Base-by-base conservation (phyloP, 2,888 invertebrate species). In the Drosophila tripunctata region DNA sequence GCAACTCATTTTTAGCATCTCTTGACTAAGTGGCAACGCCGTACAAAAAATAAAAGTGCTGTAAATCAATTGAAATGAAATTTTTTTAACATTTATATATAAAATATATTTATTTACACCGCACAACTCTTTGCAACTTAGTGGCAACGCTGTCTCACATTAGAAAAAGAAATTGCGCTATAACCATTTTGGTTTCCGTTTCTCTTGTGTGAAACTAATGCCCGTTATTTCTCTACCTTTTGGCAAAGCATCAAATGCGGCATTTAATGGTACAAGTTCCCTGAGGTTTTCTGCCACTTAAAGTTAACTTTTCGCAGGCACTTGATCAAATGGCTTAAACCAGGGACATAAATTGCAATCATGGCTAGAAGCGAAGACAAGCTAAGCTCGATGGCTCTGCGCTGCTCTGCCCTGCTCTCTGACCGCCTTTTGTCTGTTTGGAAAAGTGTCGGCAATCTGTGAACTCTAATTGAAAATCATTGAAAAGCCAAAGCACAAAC, bases 381-480 rank as follows among this genome's bases (percentile, higher is more conserved):
- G 50, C 44, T 56, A 40, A 71, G 70, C 64, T n/a, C n/a, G n/a
- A n/a, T n/a, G n/a, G n/a, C n/a, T n/a, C n/a, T n/a, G n/a, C n/a
- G n/a, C n/a, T 33, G 21, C 62, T 62, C 52, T 41, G 63, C 30
- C 57, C 48, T 57, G 50, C 63, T 63, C 56, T 63, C 54, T 43
- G 57, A 24, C 57, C 48, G 65, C 64, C 63, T 69, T 63, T 51
- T 43, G 45, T 50, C 30, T 44, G 74, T 30, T n/a, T 35, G 15
- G 57, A 48, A 58, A 78, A 72, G 60, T 82, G 79, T 75, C 61
- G 65, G 65, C 76, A 70, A 75, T 70, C 69, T 62, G 47, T 67
- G 66, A 75, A 73, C 80, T 80, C 66, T 84, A 81, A 81, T 87
- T 84, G 87, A 87, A 84, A 81, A 84, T 63, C 87, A 81, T 85